Evolutionary conservation across 2,797 vertebrate species (phyloP).

Genomic region (Octomys mimax): DNA sequence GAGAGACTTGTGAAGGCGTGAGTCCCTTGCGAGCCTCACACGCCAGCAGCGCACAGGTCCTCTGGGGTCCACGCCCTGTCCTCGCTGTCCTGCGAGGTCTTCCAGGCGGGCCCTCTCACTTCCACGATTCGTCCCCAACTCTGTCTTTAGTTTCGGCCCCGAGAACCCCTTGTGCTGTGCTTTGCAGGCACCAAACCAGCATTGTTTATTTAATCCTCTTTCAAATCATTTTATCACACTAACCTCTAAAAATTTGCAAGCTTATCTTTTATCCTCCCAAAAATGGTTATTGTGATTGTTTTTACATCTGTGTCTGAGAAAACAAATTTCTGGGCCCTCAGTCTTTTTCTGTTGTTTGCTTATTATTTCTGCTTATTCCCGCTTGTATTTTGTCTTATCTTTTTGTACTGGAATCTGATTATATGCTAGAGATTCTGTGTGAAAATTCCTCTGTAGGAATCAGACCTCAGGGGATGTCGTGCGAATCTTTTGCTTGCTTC

Average conservation of each 20-base stretch:
- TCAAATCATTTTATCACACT: neutral
- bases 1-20: neutral
- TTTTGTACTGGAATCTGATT: slow-evolving; percentile 6
- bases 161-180: neutral
- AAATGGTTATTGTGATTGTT: neutral
- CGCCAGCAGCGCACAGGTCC: neutral
- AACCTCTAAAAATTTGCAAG: neutral
- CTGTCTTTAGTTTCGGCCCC: neutral
- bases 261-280: neutral
- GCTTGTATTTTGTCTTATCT: neutral
- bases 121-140: too few species aligned
- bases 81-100: neutral
- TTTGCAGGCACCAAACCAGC: neutral
- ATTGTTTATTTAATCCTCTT: neutral
- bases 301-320: neutral
- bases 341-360: neutral
- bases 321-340: neutral
- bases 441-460: slow-evolving; percentile 34
- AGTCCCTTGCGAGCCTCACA: neutral
- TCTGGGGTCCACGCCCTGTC: neutral
- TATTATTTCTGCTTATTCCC: neutral
- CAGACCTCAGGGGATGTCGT: neutral
- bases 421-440: neutral
- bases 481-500: neutral
- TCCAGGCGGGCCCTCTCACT: fast-evolving